Conservation (phyloP, 2,113 vertebrate species). For the Fregata magnificens region DNA sequence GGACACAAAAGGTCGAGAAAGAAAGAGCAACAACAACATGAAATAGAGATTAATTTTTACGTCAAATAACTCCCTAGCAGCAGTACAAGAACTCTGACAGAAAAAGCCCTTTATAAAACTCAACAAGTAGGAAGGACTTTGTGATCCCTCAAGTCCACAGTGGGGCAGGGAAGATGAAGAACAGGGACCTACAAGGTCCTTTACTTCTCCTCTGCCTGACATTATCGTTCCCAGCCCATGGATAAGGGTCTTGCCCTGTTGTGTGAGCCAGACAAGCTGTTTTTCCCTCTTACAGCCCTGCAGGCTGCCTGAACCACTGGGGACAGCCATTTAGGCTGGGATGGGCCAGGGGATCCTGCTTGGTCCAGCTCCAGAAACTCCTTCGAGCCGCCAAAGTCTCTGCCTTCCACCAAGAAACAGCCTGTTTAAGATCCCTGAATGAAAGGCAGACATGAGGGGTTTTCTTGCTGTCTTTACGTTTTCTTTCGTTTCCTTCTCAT, state of each 20-base stretch:
- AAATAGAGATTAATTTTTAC: conserved; percentile 29
- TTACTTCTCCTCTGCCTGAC: not conserved
- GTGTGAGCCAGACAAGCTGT: not conserved
- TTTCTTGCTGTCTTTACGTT: not conserved
- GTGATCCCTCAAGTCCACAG: not conserved
- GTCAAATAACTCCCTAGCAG: conserved; percentile 10
- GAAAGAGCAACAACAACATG: not conserved
- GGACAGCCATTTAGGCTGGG: not conserved
- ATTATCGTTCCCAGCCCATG: not conserved
- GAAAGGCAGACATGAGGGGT: not conserved
- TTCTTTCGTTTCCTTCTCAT: not conserved
- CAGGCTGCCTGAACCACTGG: not conserved
- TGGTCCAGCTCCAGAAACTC: not conserved
- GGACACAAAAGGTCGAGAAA: conserved; percentile 2
- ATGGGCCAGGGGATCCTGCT: not conserved
- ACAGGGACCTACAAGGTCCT: not conserved
- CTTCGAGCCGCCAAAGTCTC: not conserved
- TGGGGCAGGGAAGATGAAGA: not conserved
- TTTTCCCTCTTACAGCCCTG: not conserved
- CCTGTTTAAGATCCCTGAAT: not conserved
- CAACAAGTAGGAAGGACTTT: conserved; percentile 24
- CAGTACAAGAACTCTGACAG: not conserved
- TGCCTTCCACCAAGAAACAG: not conserved
- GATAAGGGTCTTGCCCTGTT: not conserved
- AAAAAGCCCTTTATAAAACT: conserved; percentile 39